Base-by-base conservation (phyloP, 2,888 invertebrate species). In the Ariolimax columbianus region DNA sequence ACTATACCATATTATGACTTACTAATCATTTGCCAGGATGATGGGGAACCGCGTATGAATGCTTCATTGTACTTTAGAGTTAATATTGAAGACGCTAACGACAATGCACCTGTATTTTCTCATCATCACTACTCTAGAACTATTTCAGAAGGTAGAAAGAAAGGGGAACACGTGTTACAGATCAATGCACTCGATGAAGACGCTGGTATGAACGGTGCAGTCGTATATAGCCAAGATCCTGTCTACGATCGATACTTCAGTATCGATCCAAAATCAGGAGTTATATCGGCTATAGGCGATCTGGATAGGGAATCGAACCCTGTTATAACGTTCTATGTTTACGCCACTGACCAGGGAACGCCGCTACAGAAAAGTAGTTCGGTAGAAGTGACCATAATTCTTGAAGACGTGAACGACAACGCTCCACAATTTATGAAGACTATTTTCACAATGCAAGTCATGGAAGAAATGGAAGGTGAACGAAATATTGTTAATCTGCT, bases 361-460 rank as follows among this genome's bases (percentile, higher is more conserved):
- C 89, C 92, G 97, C 91, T 97, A 96, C 91, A 97, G 96, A 82
- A 97, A 97, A 92, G 97, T 97, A 26, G 97, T 97, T 4, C 95
- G 38, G 90, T 92, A 0, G 89, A 90, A 14, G 89, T 94, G 9
- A 87, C 96, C 95, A 97, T 99, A 82, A 98, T 98, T 93, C 98
- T 99, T 0, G 94, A 97, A 82, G 99, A 99, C 94, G 97, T 97
- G 89, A 99, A 99, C 94, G 99, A 99, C 94, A 98, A 99, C 92
- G 96, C 97, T n/a, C 99, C 99, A 0, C 96, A 96, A 9, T 99
- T 87, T 70, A 47, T 59, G 3, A 51, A 78, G 43, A 66, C 33
- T n/a, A 55, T 75, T 17, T 79, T 84, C 63, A 40, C 23, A 19
- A 59, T 87, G 30, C 63, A 68, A 59, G 73, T 63, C 1, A 96